Conservation (phyloP, 2,888 invertebrate species). For the Calameuta filiformis region DNA sequence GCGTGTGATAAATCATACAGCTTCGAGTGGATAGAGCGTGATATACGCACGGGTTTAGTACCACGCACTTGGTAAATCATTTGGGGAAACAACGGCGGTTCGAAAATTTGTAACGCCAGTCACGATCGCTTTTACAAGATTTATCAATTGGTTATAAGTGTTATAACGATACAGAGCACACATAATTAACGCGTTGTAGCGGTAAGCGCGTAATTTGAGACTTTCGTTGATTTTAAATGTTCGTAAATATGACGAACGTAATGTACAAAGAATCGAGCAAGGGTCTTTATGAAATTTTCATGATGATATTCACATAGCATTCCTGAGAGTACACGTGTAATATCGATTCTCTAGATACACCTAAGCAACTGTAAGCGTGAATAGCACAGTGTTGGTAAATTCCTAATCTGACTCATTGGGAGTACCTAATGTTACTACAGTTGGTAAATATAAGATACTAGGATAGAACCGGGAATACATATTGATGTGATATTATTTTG, state of each 20-base stretch:
- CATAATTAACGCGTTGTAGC: neutral
- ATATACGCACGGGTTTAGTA: constrained; percentile 2
- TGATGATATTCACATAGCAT: constrained; percentile 34
- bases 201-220: neutral
- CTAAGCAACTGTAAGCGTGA: constrained; percentile 15
- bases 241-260: neutral
- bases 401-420: constrained; percentile 53
- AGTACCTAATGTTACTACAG: constrained; percentile 7
- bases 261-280: neutral
- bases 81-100: constrained; percentile 4
- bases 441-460: neutral
- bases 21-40: constrained; percentile 1
- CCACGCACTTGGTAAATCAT: constrained; percentile 9
- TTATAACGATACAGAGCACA: neutral
- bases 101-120: neutral
- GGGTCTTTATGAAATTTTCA: neutral
- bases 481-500: neutral
- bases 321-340: constrained; percentile 43
- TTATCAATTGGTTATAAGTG: neutral
- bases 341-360: constrained; percentile 47
- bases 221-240: neutral
- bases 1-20: constrained; percentile 41
- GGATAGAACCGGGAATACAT: neutral
- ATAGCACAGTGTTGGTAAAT: constrained; percentile 38
- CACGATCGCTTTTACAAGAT: neutral